These are phyloP conservation scores for Ctenochaetus hawaiiensis DNA, from an alignment of 2,797 vertebrate genomes.

Conservation along the genomic window DNA sequence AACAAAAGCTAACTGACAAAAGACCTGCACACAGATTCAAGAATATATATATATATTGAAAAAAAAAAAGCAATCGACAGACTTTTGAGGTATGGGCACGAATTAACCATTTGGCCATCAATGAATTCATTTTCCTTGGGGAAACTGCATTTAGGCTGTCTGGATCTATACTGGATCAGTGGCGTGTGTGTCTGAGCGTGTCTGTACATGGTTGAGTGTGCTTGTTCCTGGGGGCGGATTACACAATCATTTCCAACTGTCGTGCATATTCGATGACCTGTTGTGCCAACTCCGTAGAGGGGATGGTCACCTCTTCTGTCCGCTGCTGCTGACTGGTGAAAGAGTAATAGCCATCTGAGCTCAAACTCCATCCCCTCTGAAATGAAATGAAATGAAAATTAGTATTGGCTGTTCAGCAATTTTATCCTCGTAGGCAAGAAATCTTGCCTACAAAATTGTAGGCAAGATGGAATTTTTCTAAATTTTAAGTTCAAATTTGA, in stretches of 20 bases:
- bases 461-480: no score
- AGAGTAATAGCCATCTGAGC: constrained; percentile 90
- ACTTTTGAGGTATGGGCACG: constrained; percentile 34
- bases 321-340: constrained; percentile 93
- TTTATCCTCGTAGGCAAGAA: not conserved
- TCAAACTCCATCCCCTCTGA: constrained; percentile 94
- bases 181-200: constrained; percentile 53
- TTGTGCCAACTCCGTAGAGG: constrained; percentile 92
- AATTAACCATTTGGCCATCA: constrained; percentile 46
- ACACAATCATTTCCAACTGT: constrained; percentile 98
- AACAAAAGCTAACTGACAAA: constrained; percentile 29
- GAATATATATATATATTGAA: not conserved
- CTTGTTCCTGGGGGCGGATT: constrained; percentile 74
- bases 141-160: constrained; percentile 45
- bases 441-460: no score
- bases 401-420: not conserved
- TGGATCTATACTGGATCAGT: constrained; percentile 47
- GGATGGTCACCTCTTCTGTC: constrained; percentile 93
- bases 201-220: constrained; percentile 58
- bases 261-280: constrained; percentile 97
- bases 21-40: constrained; percentile 13
- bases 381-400: constrained; percentile 26
- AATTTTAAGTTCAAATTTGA: no score
- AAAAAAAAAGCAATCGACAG: constrained; percentile 12
- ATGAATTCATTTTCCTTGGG: constrained; percentile 38